These are phyloP conservation scores for Tachina grossa DNA, from an alignment of 2,888 invertebrate species.

Conservation along the genomic window DNA sequence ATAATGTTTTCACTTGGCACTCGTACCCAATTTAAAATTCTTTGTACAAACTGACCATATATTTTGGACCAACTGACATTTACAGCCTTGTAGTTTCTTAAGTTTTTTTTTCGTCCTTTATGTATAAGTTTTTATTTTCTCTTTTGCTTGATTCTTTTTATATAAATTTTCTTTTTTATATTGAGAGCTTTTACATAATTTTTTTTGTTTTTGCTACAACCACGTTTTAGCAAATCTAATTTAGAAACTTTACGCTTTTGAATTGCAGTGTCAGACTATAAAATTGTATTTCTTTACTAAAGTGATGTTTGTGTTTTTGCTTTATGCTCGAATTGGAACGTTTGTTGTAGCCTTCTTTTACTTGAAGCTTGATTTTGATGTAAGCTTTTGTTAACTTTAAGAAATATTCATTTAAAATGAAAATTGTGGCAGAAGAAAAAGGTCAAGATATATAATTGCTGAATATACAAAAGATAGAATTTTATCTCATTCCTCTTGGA, in stretches of 20 bases:
- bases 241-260: conserved; percentile 60
- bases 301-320: background rate
- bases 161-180: conserved; percentile 2
- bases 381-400: conserved; percentile 66
- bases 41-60: conserved; percentile 70
- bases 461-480: background rate
- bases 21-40: conserved; percentile 68
- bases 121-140: conserved; percentile 2
- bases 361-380: conserved; percentile 63
- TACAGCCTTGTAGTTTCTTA: conserved; percentile 59
- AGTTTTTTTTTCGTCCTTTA: conserved; percentile 16
- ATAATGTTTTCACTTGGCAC: conserved; percentile 63
- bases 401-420: conserved; percentile 44
- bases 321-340: background rate
- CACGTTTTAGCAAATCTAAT: conserved; percentile 67
- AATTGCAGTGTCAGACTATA: conserved; percentile 37
- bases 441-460: conserved; percentile 21
- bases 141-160: background rate
- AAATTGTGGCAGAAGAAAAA: conserved; percentile 16
- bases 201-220: background rate
- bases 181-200: conserved; percentile 5
- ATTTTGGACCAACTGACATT: conserved; percentile 70
- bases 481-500: background rate
- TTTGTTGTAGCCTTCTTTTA: conserved; percentile 59
- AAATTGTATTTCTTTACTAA: background rate